phyloP scores from a whole-genome alignment of 2,888 invertebrate species.

The Agrochola macilenta region DNA sequence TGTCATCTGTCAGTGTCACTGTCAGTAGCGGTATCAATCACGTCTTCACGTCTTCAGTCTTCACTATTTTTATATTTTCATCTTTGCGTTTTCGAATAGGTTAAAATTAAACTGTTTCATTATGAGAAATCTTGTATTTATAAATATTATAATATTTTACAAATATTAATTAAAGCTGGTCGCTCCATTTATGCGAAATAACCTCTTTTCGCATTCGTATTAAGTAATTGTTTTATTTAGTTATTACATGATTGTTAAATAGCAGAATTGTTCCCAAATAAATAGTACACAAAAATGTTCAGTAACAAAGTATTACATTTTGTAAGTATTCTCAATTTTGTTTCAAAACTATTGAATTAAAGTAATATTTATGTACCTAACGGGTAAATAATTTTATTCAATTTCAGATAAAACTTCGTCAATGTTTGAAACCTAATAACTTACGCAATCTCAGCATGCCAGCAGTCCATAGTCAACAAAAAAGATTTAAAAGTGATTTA shows the following conservation, averaged over 20 bases:
- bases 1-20: background rate
- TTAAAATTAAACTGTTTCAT: background rate
- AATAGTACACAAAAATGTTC: constrained; percentile 67
- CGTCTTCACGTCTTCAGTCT: fast-evolving
- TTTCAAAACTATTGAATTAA: background rate
- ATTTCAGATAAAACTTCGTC: constrained; percentile 75
- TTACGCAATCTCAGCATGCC: constrained; percentile 45
- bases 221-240: background rate
- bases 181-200: background rate
- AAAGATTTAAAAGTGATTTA: constrained; percentile 82
- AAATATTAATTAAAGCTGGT: background rate
- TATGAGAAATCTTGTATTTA: background rate
- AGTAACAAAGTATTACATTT: constrained; percentile 56
- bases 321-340: constrained; percentile 35
- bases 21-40: background rate
- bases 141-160: background rate
- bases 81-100: background rate
- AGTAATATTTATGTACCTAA: background rate
- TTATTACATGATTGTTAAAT: background rate
- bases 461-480: constrained; percentile 68
- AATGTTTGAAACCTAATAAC: constrained; percentile 63
- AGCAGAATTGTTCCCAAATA: background rate
- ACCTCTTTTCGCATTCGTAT: constrained; percentile 17
- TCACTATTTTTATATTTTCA: background rate
- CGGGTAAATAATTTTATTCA: background rate